phyloP scores from a whole-genome alignment of 2,888 invertebrate species.

The Himalopsyche japonica region DNA sequence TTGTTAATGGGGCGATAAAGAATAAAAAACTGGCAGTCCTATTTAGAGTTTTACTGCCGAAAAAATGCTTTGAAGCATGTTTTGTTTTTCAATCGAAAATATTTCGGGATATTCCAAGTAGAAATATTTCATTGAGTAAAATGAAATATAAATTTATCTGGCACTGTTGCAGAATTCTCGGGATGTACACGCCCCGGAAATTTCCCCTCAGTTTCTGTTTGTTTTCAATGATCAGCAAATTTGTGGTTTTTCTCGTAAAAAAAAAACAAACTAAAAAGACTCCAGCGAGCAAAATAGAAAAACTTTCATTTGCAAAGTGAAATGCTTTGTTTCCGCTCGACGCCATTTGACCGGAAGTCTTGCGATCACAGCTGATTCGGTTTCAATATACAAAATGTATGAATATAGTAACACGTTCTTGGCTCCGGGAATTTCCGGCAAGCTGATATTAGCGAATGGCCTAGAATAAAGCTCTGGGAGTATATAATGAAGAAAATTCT shows the following conservation, averaged over 20 bases:
- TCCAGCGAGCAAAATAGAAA: not conserved
- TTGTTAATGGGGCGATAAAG: no score
- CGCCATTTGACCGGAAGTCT: not conserved
- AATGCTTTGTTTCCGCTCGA: not conserved
- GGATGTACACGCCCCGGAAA: not conserved
- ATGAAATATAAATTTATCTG: not conserved
- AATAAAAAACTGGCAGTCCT: no score
- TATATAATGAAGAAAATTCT: no score
- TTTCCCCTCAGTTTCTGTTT: not conserved
- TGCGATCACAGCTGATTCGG: not conserved
- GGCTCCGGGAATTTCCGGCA: no score
- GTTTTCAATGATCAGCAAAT: not conserved
- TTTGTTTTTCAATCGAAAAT: not conserved
- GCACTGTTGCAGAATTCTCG: not conserved
- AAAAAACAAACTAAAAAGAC: not conserved
- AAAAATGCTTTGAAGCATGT: no score
- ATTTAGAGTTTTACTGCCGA: no score
- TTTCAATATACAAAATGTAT: not conserved
- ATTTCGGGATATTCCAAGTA: not conserved
- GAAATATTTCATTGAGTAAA: not conserved
- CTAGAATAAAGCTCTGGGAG: no score
- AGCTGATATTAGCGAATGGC: no score
- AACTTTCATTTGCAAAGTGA: not conserved
- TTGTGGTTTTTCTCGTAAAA: not conserved
- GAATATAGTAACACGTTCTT: no score